phyloP scores from a whole-genome alignment of 2,888 invertebrate species.

The Phania funesta region DNA sequence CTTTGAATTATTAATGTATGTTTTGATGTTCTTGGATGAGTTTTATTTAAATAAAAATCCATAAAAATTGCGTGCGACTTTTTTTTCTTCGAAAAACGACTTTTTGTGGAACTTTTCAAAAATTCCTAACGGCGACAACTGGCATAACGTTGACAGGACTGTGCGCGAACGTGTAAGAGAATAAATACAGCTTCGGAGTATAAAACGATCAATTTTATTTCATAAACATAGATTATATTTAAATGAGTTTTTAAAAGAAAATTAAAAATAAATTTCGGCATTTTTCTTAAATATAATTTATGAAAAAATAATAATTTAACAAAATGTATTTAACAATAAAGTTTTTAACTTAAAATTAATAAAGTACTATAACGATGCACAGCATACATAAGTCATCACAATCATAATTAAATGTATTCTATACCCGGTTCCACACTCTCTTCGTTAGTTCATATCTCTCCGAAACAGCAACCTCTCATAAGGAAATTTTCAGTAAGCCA shows the following conservation, averaged over 20 bases:
- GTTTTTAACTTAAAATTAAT: constrained; percentile 49
- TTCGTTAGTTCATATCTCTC: too few species aligned
- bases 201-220: not conserved
- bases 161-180: too few species aligned
- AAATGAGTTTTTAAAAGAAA: not conserved
- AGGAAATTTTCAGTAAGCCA: constrained; percentile 71
- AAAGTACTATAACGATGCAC: constrained; percentile 46
- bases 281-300: not conserved
- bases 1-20: too few species aligned
- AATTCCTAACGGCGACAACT: too few species aligned
- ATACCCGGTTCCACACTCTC: not conserved
- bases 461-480: not conserved
- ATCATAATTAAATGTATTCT: not conserved
- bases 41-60: too few species aligned
- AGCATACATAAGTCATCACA: constrained; percentile 53
- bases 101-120: too few species aligned
- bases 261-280: not conserved
- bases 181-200: too few species aligned
- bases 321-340: constrained; percentile 69
- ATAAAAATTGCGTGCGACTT: too few species aligned
- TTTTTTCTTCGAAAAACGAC: too few species aligned
- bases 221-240: not conserved
- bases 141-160: too few species aligned
- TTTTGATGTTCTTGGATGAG: too few species aligned
- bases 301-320: constrained; percentile 37